Conservation (phyloP, 2,797 vertebrate genomes). For the Trachurus trachurus region DNA sequence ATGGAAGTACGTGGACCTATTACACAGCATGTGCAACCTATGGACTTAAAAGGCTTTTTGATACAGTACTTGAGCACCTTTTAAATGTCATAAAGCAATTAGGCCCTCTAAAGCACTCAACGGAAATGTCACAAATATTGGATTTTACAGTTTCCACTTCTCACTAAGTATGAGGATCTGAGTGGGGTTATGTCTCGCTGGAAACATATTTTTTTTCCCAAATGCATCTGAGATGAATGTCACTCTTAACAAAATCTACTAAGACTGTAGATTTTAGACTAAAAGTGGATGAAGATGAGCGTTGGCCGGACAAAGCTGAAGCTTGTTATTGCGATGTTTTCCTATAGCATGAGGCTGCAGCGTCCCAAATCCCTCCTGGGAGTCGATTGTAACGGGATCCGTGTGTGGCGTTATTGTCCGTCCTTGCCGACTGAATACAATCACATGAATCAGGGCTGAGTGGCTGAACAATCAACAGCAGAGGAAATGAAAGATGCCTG, state of each 20-base stretch:
- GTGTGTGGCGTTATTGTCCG: constrained; percentile 48
- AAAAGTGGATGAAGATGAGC: constrained; percentile 23
- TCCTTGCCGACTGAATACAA: constrained; percentile 74
- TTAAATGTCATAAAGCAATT: constrained; percentile 74
- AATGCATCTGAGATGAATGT: constrained; percentile 33
- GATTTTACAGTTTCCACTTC: constrained; percentile 52
- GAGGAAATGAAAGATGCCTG: constrained; percentile 81
- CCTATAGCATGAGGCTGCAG: constrained; percentile 50
- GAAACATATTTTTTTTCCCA: constrained; percentile 31
- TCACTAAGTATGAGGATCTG: constrained; percentile 26
- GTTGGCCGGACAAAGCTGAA: constrained; percentile 43
- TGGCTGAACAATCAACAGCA: constrained; percentile 80
- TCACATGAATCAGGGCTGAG: constrained; percentile 74
- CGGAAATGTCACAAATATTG: constrained; percentile 66
- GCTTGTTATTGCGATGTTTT: constrained; percentile 70
- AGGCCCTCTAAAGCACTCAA: constrained; percentile 65
- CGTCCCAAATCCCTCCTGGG: constrained; percentile 25
- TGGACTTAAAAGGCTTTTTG: constrained; percentile 59
- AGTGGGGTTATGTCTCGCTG: constrained; percentile 18
- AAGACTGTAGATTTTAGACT: constrained; percentile 28
- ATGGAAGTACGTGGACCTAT: constrained; percentile 61
- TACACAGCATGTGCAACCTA: constrained; percentile 61
- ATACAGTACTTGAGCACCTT: constrained; percentile 71
- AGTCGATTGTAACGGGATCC: constrained; percentile 53
- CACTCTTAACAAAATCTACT: constrained; percentile 19